A percentile compares a stretch with the other conserved stretches of the same genome.
These are phyloP conservation scores for human DNA, from an alignment of 2,113 vertebrate genomes.

Conservation along the genomic window GRCh38 chr11:9410001-9410500, in stretches of 20 bases:
- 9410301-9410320: not conserved
- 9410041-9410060: conserved; percentile 98
- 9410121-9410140: conserved; percentile 1
- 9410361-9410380: not conserved
- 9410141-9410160: conserved; percentile 20
- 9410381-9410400: conserved; percentile 1
- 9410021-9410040: conserved; percentile 95
- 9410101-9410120: conserved; percentile 43
- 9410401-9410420: conserved; percentile 5
- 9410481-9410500: conserved; percentile 36
- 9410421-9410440: conserved; percentile 28
- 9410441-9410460: not conserved
- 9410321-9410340: conserved; percentile 3
- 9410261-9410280: not conserved
- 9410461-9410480: conserved; percentile 45
- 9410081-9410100: conserved; percentile 93
- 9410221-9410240: conserved; percentile 45
- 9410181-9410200: conserved; percentile 14
- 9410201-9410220: conserved; percentile 34
- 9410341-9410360: not conserved
- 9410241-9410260: not conserved
- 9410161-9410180: not conserved
- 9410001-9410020: conserved; percentile 99
- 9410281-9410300: not conserved
- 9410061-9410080: conserved; percentile 99